Evolutionary conservation across 2,888 invertebrate species (phyloP).

Genomic region (Elegia similella): DNA sequence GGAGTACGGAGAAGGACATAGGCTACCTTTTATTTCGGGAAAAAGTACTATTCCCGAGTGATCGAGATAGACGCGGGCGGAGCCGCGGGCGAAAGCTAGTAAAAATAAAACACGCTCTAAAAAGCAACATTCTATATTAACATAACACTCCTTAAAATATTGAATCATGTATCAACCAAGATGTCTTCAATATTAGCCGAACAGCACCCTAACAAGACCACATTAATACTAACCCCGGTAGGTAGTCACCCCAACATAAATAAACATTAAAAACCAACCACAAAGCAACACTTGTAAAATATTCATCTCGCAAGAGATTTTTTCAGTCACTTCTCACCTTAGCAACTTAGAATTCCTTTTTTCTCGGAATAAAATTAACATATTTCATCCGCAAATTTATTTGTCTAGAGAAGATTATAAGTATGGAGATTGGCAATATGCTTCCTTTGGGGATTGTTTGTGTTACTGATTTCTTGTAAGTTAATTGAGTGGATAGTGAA

Average conservation of each 20-base stretch:
- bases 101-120: neutral
- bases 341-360: constrained; percentile 47
- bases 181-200: constrained; percentile 18
- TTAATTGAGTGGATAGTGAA: no score
- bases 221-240: constrained; percentile 59
- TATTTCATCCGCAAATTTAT: constrained; percentile 61
- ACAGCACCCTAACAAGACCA: constrained; percentile 22
- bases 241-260: constrained; percentile 53
- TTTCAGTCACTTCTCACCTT: constrained; percentile 56
- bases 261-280: constrained; percentile 65
- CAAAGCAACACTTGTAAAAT: constrained; percentile 61
- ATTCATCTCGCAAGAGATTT: constrained; percentile 53
- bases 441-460: constrained; percentile 32
- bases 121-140: neutral
- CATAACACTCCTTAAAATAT: neutral
- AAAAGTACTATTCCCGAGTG: no score
- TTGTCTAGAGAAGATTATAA: constrained; percentile 58
- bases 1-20: no score
- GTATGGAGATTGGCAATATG: constrained; percentile 57
- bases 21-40: no score
- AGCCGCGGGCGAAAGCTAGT: no score
- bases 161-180: neutral
- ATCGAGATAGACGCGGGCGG: no score
- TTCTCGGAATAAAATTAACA: constrained; percentile 59
- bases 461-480: neutral